Evolutionary conservation across 2,113 vertebrate species (phyloP).

Genomic region (Centropus bengalensis): DNA sequence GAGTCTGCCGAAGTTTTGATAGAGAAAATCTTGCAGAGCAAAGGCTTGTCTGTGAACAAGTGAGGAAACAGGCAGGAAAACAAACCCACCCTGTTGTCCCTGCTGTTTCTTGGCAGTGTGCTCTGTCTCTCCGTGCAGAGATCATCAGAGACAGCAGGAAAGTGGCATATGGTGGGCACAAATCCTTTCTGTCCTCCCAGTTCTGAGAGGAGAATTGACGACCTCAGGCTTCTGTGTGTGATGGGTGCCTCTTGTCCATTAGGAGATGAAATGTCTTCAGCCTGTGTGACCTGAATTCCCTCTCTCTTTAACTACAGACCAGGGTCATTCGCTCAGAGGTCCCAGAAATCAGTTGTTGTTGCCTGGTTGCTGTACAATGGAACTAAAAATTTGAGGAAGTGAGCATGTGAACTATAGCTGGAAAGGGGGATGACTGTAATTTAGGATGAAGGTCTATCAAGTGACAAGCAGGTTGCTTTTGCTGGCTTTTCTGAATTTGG

Average conservation of each 20-base stretch:
- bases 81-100: neutral
- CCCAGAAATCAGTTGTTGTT: too few species aligned
- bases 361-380: neutral
- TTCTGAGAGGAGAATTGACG: neutral
- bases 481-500: neutral
- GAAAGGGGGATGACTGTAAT: neutral
- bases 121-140: neutral
- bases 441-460: neutral
- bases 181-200: rapidly evolving
- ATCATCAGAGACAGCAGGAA: neutral
- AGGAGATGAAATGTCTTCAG: neutral
- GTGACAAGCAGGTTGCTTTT: neutral
- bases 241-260: neutral
- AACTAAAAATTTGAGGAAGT: neutral
- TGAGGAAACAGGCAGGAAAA: too few species aligned
- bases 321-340: neutral
- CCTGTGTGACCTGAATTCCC: neutral
- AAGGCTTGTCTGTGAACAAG: neutral
- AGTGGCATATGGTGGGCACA: neutral
- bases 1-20: neutral
- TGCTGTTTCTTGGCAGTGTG: neutral
- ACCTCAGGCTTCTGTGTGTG: rapidly evolving
- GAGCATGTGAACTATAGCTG: neutral
- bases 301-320: neutral
- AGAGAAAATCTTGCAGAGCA: neutral